phyloP scores from a whole-genome alignment of 2,797 vertebrate species.

The Pachyuromys duprasi region DNA sequence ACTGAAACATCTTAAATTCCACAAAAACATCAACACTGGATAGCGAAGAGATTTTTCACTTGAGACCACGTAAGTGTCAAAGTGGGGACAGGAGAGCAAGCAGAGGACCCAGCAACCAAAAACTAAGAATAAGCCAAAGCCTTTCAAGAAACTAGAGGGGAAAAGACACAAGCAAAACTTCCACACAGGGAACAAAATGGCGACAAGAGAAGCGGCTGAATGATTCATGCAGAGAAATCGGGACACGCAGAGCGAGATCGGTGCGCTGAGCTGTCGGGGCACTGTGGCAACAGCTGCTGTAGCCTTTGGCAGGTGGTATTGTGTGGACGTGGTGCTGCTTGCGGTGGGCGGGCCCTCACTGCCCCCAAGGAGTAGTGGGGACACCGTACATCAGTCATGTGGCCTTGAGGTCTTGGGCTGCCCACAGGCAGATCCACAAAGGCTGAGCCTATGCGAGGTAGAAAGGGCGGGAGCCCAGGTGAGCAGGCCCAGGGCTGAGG shows the following conservation, averaged over 20 bases:
- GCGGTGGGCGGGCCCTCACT: neutral
- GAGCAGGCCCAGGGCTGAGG: accelerated
- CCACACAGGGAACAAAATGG: neutral
- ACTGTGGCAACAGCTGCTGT: neutral
- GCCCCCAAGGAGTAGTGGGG: neutral
- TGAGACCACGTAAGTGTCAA: neutral
- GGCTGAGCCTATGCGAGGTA: neutral
- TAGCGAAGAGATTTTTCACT: neutral
- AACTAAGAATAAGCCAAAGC: neutral
- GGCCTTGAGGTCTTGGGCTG: neutral
- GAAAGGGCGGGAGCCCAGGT: neutral
- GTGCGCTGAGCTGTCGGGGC: neutral
- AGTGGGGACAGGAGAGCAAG: neutral
- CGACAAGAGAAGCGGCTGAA: neutral
- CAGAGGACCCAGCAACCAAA: neutral
- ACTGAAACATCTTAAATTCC: conserved; percentile 9
- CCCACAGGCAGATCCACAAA: neutral
- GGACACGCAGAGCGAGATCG: neutral
- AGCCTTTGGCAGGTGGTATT: neutral
- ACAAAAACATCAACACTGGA: neutral
- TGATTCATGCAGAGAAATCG: neutral
- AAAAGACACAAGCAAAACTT: conserved; percentile 24
- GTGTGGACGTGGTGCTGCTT: neutral
- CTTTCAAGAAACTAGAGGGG: conserved; percentile 4
- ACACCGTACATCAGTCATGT: neutral